A percentile compares a stretch with the other conserved stretches of the same genome.
phyloP scores from a whole-genome alignment of 2,888 invertebrate genomes.

The Podabrus alpinus region DNA sequence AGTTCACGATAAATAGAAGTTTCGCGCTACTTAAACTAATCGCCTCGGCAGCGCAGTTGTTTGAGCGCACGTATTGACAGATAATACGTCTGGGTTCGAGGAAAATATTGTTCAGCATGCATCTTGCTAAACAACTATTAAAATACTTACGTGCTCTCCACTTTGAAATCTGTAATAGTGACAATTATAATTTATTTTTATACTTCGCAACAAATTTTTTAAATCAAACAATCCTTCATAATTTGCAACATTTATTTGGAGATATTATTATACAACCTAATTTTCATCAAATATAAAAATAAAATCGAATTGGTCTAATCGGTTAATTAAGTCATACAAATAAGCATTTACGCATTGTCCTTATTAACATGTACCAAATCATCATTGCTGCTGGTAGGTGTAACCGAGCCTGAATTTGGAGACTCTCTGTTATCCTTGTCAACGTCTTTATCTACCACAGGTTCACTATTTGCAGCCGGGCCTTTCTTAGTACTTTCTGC shows the following conservation, averaged over 20 bases:
- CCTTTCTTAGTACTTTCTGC: neutral
- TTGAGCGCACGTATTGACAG: too few species aligned
- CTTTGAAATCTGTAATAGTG: too few species aligned
- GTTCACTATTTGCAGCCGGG: neutral
- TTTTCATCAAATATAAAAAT: neutral
- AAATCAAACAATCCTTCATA: too few species aligned
- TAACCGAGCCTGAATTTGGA: neutral
- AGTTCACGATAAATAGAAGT: too few species aligned
- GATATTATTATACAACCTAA: neutral
- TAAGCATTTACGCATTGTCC: neutral
- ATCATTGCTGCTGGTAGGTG: neutral
- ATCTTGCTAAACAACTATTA: too few species aligned
- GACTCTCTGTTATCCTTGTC: neutral
- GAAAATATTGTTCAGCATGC: too few species aligned
- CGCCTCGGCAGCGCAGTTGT: too few species aligned
- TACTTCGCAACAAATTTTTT: too few species aligned
- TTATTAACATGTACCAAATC: neutral
- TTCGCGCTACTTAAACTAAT: too few species aligned
- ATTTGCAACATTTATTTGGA: neutral
- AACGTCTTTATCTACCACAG: neutral
- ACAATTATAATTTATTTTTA: too few species aligned
- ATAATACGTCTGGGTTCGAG: too few species aligned
- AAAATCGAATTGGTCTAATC: neutral
- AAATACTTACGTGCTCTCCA: too few species aligned
- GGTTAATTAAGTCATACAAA: neutral